Evolutionary conservation across 2,888 invertebrate genomes (phyloP).

Genomic region (Leptopterna dolabrata): DNA sequence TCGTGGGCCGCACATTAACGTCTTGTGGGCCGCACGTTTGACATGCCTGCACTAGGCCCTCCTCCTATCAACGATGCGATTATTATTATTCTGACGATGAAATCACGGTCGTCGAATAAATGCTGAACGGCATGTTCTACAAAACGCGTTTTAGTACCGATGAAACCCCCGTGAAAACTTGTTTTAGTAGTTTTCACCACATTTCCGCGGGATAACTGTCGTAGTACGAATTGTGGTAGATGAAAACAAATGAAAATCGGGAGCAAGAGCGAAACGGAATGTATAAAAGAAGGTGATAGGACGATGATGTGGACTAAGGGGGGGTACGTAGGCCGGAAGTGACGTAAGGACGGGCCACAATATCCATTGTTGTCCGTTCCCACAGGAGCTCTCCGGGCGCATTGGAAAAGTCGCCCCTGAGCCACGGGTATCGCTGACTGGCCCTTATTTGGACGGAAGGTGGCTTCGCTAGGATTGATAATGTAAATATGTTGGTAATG

Average conservation of each 20-base stretch:
- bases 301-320: neutral
- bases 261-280: neutral
- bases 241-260: neutral
- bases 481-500: neutral
- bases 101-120: too few species aligned
- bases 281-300: conserved; percentile 19
- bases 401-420: conserved; percentile 32
- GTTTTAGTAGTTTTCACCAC: too few species aligned
- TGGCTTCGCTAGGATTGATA: too few species aligned
- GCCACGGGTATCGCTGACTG: neutral
- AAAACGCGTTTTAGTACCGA: too few species aligned
- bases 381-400: conserved; percentile 50
- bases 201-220: too few species aligned
- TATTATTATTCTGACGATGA: too few species aligned
- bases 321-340: conserved; percentile 53
- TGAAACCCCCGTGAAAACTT: too few species aligned
- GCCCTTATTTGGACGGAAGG: neutral
- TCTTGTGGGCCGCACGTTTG: too few species aligned
- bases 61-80: too few species aligned
- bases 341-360: conserved; percentile 56
- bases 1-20: too few species aligned
- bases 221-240: neutral
- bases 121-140: too few species aligned
- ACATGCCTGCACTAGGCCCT: too few species aligned
- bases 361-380: conserved; percentile 60